These are phyloP conservation scores for Erythrocebus patas DNA, from an alignment of 2,113 vertebrate species.

Conservation along the genomic window DNA sequence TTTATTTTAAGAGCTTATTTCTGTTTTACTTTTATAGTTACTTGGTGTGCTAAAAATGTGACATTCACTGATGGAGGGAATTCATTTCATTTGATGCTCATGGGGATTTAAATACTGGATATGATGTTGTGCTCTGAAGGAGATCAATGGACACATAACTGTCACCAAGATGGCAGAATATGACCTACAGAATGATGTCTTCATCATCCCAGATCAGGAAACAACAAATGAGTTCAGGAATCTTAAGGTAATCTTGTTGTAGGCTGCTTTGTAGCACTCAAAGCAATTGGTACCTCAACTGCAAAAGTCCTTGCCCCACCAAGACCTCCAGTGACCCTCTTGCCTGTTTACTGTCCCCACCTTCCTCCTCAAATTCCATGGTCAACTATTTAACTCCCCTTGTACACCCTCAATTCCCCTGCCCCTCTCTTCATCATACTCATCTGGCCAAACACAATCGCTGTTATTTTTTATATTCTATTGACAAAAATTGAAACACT, in stretches of 20 bases:
- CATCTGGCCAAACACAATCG: not conserved
- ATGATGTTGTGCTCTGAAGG: constrained; percentile 87
- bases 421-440: not conserved
- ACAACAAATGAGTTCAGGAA: constrained; percentile 75
- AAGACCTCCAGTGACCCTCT: not conserved
- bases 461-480: too few relatives aligned
- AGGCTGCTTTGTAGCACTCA: not conserved
- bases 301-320: not conserved
- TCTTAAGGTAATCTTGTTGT: constrained; percentile 82
- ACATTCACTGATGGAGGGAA: constrained; percentile 75
- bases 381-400: not conserved
- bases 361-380: not conserved
- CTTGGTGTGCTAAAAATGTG: constrained; percentile 81
- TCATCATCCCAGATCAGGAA: constrained; percentile 78
- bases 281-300: not conserved
- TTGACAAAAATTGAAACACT: not conserved
- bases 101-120: constrained; percentile 88
- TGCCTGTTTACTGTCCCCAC: not conserved
- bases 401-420: not conserved
- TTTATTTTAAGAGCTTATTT: not conserved
- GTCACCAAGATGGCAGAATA: constrained; percentile 86
- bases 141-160: constrained; percentile 71
- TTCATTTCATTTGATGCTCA: constrained; percentile 83
- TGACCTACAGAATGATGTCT: constrained; percentile 78
- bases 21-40: constrained; percentile 79